These are phyloP conservation scores for Scaptomyza montana DNA, from an alignment of 1,140 invertebrate species.

Conservation along the genomic window DNA sequence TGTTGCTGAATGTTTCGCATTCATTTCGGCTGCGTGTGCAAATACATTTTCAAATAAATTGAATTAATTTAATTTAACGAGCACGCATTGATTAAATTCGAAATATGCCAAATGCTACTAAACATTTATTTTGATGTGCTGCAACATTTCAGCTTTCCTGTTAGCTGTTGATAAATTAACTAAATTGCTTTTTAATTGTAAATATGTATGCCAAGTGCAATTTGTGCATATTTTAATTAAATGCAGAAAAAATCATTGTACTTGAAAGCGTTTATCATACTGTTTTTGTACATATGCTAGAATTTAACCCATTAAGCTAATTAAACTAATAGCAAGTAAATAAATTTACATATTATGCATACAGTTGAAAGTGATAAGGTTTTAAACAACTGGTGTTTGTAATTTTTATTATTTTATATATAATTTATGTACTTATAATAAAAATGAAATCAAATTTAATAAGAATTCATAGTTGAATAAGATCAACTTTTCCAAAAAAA, in stretches of 20 bases:
- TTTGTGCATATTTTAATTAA: slow-evolving; percentile 62
- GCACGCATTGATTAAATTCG: slow-evolving; percentile 57
- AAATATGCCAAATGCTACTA: slow-evolving; percentile 60
- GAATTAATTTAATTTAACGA: slow-evolving; percentile 76
- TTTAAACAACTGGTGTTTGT: not conserved
- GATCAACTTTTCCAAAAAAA: not conserved
- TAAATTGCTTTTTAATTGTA: slow-evolving; percentile 78
- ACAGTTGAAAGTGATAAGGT: not conserved
- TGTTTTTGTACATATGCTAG: not conserved
- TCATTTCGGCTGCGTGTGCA: slow-evolving; percentile 79
- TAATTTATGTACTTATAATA: not conserved
- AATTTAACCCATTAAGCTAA: slow-evolving; percentile 13
- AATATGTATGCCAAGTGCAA: slow-evolving; percentile 57
- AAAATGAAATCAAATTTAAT: too few relatives aligned
- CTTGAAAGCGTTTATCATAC: too few relatives aligned
- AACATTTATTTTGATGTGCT: slow-evolving; percentile 36
- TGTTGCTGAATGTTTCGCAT: slow-evolving; percentile 63
- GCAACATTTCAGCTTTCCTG: slow-evolving; percentile 33
- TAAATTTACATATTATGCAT: not conserved
- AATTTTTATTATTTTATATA: not conserved
- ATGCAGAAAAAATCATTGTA: slow-evolving; percentile 35
- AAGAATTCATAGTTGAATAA: not conserved
- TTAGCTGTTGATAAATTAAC: slow-evolving; percentile 56
- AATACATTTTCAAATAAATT: slow-evolving; percentile 79
- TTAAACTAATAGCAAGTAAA: slow-evolving; percentile 7